Base-by-base conservation (phyloP, 2,888 invertebrate species). In the Drosophila macrospina region DNA sequence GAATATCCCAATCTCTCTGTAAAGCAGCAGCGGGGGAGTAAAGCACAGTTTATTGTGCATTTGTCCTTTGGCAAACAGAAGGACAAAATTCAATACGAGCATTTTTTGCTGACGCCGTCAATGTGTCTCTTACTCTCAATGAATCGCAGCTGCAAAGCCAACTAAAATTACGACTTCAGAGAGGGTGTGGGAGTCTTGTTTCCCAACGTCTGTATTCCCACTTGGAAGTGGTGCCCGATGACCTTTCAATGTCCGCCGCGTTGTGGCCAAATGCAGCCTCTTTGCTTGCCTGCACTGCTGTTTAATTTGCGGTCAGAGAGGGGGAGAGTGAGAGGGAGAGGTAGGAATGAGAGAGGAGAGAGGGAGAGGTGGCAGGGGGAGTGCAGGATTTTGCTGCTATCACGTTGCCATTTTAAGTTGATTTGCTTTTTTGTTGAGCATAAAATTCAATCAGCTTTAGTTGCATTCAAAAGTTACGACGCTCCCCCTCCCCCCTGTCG, bases 401-500 rank as follows among this genome's bases (percentile, higher is more conserved):
- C 69, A 63, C 74, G 86, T 74, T 78, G 75, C 47, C 64, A 66
- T 70, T 80, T 78, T 69, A 81, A 78, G 69, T 81, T 78, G 78
- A 78, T 78, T 81, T 78, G 64, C 63, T 81, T 80, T 80, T 78
- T 78, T 78, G 75, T 80, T 72, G 82, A 78, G 74, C 89, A 85
- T 85, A 87, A 85, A 89, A 85, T 85, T 85, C 85, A 85, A 85
- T 85, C 85, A 85, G 88, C 86, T 89, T 86, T 72, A 57, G 78
- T 78, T 86, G 81, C 86, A 82, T 79, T 79, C 87, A 85, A 82
- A 86, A 89, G 89, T 85, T 85, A 88, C 83, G 80, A 63, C 28
- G 51, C 44, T 7, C 13, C 16, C 11, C 28, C 8, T 8, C 10
- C 28, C 7, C 20, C 13, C 20, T 30, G 10, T 13, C 8, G 8